These are phyloP conservation scores for Meleagris gallopavo DNA, from an alignment of 2,113 vertebrate species.

Conservation along the genomic window DNA sequence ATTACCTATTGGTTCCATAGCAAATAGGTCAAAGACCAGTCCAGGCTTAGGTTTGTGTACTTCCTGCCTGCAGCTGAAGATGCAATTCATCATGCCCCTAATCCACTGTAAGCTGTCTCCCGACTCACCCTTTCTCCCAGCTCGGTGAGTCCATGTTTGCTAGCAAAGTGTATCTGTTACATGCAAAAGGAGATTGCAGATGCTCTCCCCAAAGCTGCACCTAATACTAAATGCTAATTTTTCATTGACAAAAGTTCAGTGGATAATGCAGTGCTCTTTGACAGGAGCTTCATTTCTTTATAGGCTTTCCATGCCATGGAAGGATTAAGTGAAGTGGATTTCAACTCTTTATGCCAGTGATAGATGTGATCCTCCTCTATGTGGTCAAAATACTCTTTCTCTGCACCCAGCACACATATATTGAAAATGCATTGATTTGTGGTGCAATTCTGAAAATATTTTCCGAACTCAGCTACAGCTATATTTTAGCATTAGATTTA, in stretches of 20 bases:
- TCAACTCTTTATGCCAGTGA: not conserved
- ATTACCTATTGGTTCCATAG: not conserved
- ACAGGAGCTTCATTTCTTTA: not conserved
- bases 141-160: rapidly evolving
- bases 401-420: not conserved
- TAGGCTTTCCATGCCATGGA: not conserved
- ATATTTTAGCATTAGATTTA: not conserved
- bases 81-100: not conserved
- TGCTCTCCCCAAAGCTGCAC: not conserved
- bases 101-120: not conserved
- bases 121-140: not conserved
- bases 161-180: not conserved
- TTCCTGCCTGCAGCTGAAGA: not conserved
- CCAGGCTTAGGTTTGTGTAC: not conserved
- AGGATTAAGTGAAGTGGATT: not conserved
- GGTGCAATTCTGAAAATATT: not conserved
- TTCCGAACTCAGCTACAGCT: not conserved
- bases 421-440: not conserved
- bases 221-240: not conserved
- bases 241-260: not conserved
- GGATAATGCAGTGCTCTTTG: not conserved
- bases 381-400: not conserved
- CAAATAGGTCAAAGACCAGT: not conserved
- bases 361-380: not conserved
- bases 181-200: not conserved